Conservation (phyloP, 2,888 invertebrate genomes). For the Cephonodes hylas region DNA sequence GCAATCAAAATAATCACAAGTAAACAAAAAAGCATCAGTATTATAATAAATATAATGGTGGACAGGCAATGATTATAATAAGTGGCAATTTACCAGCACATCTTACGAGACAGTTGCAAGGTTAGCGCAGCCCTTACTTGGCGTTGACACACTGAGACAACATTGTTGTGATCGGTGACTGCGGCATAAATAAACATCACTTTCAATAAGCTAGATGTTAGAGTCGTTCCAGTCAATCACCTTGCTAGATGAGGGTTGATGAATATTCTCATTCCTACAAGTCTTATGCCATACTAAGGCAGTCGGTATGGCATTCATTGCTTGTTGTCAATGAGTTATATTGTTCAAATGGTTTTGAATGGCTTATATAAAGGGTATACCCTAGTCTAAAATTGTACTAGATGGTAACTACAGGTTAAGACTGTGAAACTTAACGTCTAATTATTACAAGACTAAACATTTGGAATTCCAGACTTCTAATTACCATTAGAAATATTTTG, state of each 20-base stretch:
- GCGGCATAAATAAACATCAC: slow-evolving; percentile 54
- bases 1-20: background rate
- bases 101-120: slow-evolving; percentile 20
- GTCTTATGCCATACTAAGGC: background rate
- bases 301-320: background rate
- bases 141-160: slow-evolving; percentile 15
- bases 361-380: too few relatives aligned
- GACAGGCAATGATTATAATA: background rate
- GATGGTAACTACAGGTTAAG: too few relatives aligned
- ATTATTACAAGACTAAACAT: too few relatives aligned
- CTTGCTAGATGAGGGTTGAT: slow-evolving; percentile 24
- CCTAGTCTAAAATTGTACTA: background rate
- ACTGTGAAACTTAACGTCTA: too few relatives aligned
- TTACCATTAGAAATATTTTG: too few relatives aligned
- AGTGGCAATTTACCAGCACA: slow-evolving; percentile 13
- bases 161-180: slow-evolving; percentile 26
- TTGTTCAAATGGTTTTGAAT: too few relatives aligned
- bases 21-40: background rate
- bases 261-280: background rate
- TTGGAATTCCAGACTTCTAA: too few relatives aligned
- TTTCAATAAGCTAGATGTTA: slow-evolving; percentile 37
- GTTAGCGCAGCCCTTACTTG: slow-evolving; percentile 15
- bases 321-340: background rate
- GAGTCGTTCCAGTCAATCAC: slow-evolving; percentile 24
- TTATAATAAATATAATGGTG: background rate